Percentiles rank a stretch among this genome's conserved stretches.
Conservation (phyloP, 2,888 invertebrate species). For the Lissocephala sabroskyi region DNA sequence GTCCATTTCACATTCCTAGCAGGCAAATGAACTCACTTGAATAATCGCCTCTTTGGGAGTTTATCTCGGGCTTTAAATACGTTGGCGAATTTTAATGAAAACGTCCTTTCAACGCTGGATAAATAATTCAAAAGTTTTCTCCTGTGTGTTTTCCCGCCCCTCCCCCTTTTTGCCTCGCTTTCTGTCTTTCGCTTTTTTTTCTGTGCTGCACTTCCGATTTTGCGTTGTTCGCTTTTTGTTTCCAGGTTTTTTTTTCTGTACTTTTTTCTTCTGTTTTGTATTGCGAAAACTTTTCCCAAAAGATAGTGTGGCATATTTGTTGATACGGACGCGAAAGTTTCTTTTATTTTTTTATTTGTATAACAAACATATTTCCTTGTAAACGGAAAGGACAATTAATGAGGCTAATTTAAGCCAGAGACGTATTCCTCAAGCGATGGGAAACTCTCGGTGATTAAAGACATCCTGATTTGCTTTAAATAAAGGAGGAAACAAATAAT, state of each 20-base stretch:
- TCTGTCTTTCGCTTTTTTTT: neutral
- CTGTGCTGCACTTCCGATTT: neutral
- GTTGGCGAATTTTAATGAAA: slow-evolving; percentile 62
- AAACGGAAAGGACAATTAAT: too few relatives aligned
- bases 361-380: too few relatives aligned
- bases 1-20: slow-evolving; percentile 46
- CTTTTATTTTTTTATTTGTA: too few relatives aligned
- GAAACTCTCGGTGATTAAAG: too few relatives aligned
- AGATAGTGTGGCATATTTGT: too few relatives aligned
- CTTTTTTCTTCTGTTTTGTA: too few relatives aligned
- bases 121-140: slow-evolving; percentile 62
- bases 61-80: slow-evolving; percentile 58
- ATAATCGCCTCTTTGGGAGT: slow-evolving; percentile 61
- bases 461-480: too few relatives aligned
- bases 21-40: slow-evolving; percentile 61
- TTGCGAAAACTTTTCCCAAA: too few relatives aligned
- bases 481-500: too few relatives aligned
- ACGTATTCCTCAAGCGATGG: too few relatives aligned
- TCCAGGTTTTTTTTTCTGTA: slow-evolving; percentile 53
- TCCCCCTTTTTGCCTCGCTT: slow-evolving; percentile 1
- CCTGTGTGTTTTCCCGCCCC: slow-evolving; percentile 12
- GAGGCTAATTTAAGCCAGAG: too few relatives aligned
- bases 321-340: too few relatives aligned
- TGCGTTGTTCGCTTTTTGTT: slow-evolving; percentile 35
- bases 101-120: slow-evolving; percentile 57